A percentile compares a stretch with the other conserved stretches of the same genome.
These are phyloP conservation scores for Molossus alvarezi DNA, from an alignment of 2,797 vertebrate species.

Conservation along the genomic window DNA sequence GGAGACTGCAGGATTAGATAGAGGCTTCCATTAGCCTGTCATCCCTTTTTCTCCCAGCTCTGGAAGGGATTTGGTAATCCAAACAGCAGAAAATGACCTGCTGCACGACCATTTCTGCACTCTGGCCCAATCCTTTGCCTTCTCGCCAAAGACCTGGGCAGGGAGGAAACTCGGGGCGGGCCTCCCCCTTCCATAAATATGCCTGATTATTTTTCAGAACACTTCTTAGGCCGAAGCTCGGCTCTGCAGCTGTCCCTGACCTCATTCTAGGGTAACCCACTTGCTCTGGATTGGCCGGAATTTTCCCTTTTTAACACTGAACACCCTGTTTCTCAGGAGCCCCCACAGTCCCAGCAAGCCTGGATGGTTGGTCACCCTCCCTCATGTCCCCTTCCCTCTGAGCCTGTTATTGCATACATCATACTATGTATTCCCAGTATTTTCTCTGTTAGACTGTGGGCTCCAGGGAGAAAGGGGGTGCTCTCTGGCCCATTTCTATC, in stretches of 20 bases:
- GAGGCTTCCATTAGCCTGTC: not conserved
- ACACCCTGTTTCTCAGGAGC: not conserved
- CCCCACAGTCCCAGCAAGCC: not conserved
- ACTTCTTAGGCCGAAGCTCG: not conserved
- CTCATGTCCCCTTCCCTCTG: not conserved
- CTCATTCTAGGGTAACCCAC: not conserved
- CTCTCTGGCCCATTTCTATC: not conserved
- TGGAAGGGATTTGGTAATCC: not conserved
- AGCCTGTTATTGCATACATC: not conserved
- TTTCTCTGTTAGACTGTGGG: not conserved
- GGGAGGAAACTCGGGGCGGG: not conserved
- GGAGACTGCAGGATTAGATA: too few species aligned
- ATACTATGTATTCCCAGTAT: not conserved
- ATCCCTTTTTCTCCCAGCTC: not conserved
- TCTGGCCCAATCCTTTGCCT: not conserved
- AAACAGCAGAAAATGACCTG: not conserved
- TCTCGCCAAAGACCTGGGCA: not conserved
- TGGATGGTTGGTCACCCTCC: not conserved
- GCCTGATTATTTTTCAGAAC: not conserved
- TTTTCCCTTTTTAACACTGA: not conserved
- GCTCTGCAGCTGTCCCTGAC: not conserved
- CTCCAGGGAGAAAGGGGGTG: not conserved
- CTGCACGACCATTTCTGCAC: not conserved
- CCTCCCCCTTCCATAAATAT: not conserved
- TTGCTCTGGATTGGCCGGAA: not conserved